These are phyloP conservation scores for Papilio gigon DNA, from an alignment of 2,888 invertebrate genomes.

Conservation along the genomic window DNA sequence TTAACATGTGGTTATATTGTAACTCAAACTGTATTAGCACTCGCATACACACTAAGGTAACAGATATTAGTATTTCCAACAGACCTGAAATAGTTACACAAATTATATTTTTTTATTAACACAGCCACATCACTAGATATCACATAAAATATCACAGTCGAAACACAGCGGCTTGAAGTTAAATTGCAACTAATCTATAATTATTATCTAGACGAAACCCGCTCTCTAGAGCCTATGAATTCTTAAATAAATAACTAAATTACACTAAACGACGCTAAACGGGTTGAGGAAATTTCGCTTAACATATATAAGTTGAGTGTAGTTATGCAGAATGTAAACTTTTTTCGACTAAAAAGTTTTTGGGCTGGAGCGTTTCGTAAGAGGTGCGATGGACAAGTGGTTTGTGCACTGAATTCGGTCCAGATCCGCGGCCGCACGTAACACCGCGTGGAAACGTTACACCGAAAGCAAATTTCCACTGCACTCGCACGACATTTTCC, in stretches of 20 bases:
- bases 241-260: constrained; percentile 64
- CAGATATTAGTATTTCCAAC: constrained; percentile 73
- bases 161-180: constrained; percentile 33
- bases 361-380: constrained; percentile 70
- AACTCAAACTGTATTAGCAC: constrained; percentile 69
- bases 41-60: constrained; percentile 74
- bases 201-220: constrained; percentile 53
- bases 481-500: constrained; percentile 67
- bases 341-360: constrained; percentile 66
- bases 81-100: constrained; percentile 72
- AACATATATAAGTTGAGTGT: constrained; percentile 75
- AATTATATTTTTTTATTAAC: constrained; percentile 54
- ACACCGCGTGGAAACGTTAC: constrained; percentile 57
- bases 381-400: constrained; percentile 59
- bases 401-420: constrained; percentile 66
- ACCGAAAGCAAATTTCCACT: constrained; percentile 66
- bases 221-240: constrained; percentile 54
- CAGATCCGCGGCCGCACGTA: constrained; percentile 60
- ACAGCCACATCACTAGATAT: constrained; percentile 48
- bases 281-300: constrained; percentile 66
- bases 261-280: constrained; percentile 53
- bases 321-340: constrained; percentile 61
- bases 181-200: constrained; percentile 20
- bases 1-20: constrained; percentile 78
- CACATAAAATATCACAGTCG: constrained; percentile 36